Base-by-base conservation (phyloP, 2,797 vertebrate species). In the Pangasius macronema region DNA sequence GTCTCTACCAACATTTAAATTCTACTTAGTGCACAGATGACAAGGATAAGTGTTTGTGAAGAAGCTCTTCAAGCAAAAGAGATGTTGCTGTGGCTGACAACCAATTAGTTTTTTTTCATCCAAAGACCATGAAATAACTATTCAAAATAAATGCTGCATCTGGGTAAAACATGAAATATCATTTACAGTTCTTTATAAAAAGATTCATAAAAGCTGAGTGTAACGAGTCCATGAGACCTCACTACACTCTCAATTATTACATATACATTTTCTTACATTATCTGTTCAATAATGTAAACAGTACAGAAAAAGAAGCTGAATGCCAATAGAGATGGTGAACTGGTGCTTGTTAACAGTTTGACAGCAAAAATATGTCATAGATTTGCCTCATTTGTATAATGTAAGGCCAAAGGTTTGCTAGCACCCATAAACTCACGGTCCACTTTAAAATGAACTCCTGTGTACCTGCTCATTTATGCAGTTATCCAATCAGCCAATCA, bases 1-100 rank as follows among this genome's bases (percentile, higher is more conserved):
- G 55, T 83, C 42, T 76, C 24, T 33, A 77, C 46, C 27, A 22
- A 68, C 33, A 57, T 84, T 81, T 84, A 55, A 65, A 70, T 79
- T 77, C 49, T 33, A 65, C 36, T 83, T 10, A 33, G 61, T 39
- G 49, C 65, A 57, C 18, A 27, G 18, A 53, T 57, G 49, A 75
- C 51, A 27, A 68, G 86, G 59, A 8, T 22, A 67, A 77, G 33
- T 77, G 49, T 9, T 53, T 39, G 20, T 73, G 3, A 83, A 24
- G 49, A 84, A 84, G 42, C 59, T 83, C n/a, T 76, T 55, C 13
- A 67, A 77, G 57, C 13, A 61, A 61, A 57, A 11, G 8, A 77
- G 73, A 14, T 9, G 46, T 46, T 46, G 46, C 42, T 63, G 72
- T 33, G 39, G 61, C 36, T 42, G 30, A 61, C 36, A 81, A 61